Percentiles rank a stretch among this genome's conserved stretches.
Conservation (phyloP, 2,113 vertebrate species). For the Perca fluviatilis region DNA sequence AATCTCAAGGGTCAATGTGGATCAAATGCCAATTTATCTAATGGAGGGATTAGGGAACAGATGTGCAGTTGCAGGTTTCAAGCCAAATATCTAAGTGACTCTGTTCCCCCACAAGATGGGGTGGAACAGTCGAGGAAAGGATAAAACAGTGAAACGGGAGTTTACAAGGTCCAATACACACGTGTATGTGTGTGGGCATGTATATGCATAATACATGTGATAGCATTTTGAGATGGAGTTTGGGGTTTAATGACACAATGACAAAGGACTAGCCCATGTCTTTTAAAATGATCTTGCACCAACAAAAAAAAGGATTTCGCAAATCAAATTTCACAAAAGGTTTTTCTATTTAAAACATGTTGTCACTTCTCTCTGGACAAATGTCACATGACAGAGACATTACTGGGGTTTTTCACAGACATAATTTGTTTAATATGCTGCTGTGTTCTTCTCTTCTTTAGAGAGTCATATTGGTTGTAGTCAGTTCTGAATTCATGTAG, state of each 20-base stretch:
- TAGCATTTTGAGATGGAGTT: neutral
- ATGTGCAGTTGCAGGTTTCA: constrained; percentile 58
- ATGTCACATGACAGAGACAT: neutral
- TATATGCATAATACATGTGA: neutral
- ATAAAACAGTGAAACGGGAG: constrained; percentile 46
- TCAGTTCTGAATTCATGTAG: constrained; percentile 1
- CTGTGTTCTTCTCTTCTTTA: neutral
- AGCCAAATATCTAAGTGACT: constrained; percentile 58
- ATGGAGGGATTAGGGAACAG: constrained; percentile 72
- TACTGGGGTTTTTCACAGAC: neutral
- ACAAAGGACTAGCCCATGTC: neutral
- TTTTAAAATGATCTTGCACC: neutral
- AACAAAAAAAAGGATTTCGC: neutral
- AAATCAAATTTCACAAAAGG: neutral
- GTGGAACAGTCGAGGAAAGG: constrained; percentile 36
- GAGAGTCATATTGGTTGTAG: neutral
- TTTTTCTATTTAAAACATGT: neutral
- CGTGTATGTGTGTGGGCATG: neutral
- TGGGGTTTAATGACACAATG: neutral
- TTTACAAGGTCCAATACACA: constrained; percentile 15
- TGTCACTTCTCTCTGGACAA: neutral
- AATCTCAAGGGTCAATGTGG: constrained; percentile 53
- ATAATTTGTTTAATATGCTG: neutral
- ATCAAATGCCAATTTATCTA: constrained; percentile 74
- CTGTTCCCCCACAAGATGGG: constrained; percentile 23